phyloP scores from a whole-genome alignment of 1,140 invertebrate species.

The Drosophila erecta region DNA sequence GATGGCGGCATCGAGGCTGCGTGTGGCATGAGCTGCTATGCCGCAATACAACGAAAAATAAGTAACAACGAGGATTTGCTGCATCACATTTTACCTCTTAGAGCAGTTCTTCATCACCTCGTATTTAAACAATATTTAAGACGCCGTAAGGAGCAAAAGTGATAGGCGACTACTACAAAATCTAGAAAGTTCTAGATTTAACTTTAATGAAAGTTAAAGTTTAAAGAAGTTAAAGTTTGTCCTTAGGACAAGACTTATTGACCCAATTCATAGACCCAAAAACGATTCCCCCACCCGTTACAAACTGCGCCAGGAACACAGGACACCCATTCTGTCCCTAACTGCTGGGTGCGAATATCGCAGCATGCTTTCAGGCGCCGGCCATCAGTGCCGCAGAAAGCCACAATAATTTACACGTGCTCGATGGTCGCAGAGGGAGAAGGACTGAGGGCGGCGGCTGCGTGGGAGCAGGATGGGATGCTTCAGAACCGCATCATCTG shows the following conservation, averaged over 20 bases:
- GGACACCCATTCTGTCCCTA: not conserved
- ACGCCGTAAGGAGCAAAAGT: no score
- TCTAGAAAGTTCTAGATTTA: no score
- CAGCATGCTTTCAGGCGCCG: slow-evolving; percentile 51
- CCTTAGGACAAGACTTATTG: no score
- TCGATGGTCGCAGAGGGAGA: slow-evolving; percentile 16
- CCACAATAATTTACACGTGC: slow-evolving; percentile 76
- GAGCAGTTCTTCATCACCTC: no score
- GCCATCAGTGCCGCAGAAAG: slow-evolving; percentile 41
- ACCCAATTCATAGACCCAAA: not conserved
- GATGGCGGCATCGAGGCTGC: slow-evolving; percentile 43
- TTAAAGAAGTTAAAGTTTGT: no score
- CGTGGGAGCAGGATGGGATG: not conserved
- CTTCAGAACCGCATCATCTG: slow-evolving; percentile 36
- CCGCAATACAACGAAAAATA: slow-evolving; percentile 12
- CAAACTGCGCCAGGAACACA: not conserved
- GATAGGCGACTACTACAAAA: no score
- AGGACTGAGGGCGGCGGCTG: not conserved
- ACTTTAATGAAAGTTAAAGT: no score
- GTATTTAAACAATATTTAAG: no score
- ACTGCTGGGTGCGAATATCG: slow-evolving; percentile 29
- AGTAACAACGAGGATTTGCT: not conserved
- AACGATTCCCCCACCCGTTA: slow-evolving; percentile 13
- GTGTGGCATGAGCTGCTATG: slow-evolving; percentile 43
- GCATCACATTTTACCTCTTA: not conserved